Evolutionary conservation across 2,888 invertebrate genomes (phyloP), one percentile per base, ranked within the genome.

Genomic region (Nephrotoma appendiculata): DNA sequence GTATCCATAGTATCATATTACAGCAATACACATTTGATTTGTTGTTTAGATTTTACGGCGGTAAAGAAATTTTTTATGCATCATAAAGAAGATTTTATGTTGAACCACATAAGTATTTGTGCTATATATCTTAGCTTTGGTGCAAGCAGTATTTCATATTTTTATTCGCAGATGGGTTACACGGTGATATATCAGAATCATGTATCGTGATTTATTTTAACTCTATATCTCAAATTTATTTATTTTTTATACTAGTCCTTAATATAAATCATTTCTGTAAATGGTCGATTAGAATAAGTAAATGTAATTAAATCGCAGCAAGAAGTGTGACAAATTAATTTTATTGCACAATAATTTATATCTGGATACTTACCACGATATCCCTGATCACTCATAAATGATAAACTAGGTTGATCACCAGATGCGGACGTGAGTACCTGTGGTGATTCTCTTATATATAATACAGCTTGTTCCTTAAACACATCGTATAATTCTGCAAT

Each of bases 341-440:
- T 31, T 31, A 31, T 31, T 31, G 2, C 2, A 31, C 31, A 31
- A 31, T 31, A 31, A 31, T 31, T 31, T 31, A 31, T 31, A 31
- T 31, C 31, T 2, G 2, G 11, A 48, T 48, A 48, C 48, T 12
- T 48, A 48, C 48, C 84, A 15, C 84, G 84, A 84, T 84, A 84
- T 84, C 84, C 84, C 19, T 84, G 84, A 84, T 84, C 84, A 84
- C 84, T 84, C 84, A 84, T 84, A n/a, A 84, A 84, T 84, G 84
- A 84, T 84, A 84, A 84, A 84, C 84, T 84, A 84, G 84, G 84
- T 42, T 84, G 84, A 5, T 84, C 84, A 42, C 84, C 84, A 15
- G 84, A 84, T n/a, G 84, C 84, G 7, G 84, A 84, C 19, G 84
- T 84, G 12, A 84, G 84, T 15, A 84, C 84, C 43, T 84, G 84